These are phyloP conservation scores for Cichladusa arquata DNA, from an alignment of 2,113 vertebrate species.

Conservation along the genomic window DNA sequence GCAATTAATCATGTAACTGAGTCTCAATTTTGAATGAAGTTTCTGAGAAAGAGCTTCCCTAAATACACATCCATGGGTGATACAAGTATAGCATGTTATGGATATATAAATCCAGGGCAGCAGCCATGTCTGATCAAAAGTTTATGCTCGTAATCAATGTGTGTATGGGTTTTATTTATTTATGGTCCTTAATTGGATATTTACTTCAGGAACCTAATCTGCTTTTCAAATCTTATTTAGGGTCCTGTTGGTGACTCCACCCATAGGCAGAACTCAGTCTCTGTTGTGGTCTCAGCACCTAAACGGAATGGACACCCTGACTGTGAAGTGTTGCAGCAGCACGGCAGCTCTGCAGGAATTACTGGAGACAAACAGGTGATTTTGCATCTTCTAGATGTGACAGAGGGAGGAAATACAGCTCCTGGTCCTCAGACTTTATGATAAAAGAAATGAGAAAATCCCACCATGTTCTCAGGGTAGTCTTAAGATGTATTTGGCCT, in stretches of 20 bases:
- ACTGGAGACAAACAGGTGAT: background rate
- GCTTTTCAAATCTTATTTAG: background rate
- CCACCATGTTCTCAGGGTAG: background rate
- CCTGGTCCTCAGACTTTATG: background rate
- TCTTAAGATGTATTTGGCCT: conserved; percentile 5
- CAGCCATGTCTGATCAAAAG: background rate
- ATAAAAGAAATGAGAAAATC: background rate
- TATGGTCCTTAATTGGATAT: background rate
- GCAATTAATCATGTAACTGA: background rate
- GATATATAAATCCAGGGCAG: background rate
- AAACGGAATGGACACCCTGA: background rate
- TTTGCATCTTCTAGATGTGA: background rate
- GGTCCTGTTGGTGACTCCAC: background rate
- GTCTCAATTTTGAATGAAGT: background rate
- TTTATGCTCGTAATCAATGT: background rate
- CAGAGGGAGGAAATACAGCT: background rate
- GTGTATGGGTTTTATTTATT: background rate
- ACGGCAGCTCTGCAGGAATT: background rate
- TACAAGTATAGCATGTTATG: background rate
- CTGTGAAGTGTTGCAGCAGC: background rate
- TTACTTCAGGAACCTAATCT: background rate
- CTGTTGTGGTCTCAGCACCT: background rate
- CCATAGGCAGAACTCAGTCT: background rate
- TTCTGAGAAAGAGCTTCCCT: background rate
- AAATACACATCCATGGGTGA: background rate